Percentiles rank a stretch among this genome's conserved stretches.
phyloP scores from a whole-genome alignment of 2,888 invertebrate species.

The Ptychoptera albimana region DNA sequence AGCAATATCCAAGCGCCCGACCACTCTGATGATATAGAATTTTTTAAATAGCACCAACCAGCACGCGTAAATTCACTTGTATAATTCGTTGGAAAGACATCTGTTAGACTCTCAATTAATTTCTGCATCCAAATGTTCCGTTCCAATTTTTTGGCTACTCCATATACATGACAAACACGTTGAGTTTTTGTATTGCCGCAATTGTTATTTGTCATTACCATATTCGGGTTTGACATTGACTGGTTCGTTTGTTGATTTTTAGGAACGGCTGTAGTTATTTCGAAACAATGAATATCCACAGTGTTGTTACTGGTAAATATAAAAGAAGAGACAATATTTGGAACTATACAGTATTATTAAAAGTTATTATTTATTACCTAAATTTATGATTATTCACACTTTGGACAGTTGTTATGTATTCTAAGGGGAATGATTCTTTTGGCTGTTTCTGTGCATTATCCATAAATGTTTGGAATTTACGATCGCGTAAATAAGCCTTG shows the following conservation, averaged over 20 bases:
- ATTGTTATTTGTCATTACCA: constrained; percentile 22
- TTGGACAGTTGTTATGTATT: constrained; percentile 33
- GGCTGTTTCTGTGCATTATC: constrained; percentile 52
- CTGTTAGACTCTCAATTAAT: constrained; percentile 54
- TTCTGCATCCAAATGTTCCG: constrained; percentile 59
- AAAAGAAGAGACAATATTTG: no score
- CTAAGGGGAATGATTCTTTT: constrained; percentile 54
- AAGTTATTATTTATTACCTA: constrained; percentile 11
- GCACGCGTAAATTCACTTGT: constrained; percentile 55
- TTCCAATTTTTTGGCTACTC: constrained; percentile 30
- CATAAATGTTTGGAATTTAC: constrained; percentile 53
- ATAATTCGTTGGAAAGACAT: constrained; percentile 47
- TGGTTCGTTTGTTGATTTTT: constrained; percentile 17
- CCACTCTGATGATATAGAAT: constrained; percentile 57
- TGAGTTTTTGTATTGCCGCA: constrained; percentile 26
- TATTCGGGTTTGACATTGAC: constrained; percentile 21
- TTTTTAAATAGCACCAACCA: constrained; percentile 72
- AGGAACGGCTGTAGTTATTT: constrained; percentile 24
- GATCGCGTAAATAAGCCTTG: constrained; percentile 53
- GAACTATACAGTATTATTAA: background rate
- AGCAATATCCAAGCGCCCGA: constrained; percentile 67
- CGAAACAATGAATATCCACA: constrained; percentile 29
- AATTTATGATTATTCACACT: constrained; percentile 31
- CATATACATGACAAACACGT: constrained; percentile 25
- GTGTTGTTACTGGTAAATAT: constrained; percentile 23